Evolutionary conservation across 2,888 invertebrate species (phyloP), one percentile per base, ranked within the genome.

Genomic region (Melinaea marsaeus): DNA sequence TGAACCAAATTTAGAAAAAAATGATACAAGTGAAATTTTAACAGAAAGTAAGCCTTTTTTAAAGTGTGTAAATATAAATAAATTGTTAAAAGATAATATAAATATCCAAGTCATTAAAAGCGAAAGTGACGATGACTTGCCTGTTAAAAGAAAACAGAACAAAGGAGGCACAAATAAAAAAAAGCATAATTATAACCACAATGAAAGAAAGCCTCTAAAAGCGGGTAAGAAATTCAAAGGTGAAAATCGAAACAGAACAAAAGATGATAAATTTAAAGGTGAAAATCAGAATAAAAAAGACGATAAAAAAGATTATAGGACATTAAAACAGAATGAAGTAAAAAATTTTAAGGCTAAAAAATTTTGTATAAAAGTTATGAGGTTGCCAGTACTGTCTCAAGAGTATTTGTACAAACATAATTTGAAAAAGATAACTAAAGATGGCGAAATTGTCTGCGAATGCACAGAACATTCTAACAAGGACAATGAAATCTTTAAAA

Each of bases 41-140:
- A 51, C 55, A 55, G 63, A 69, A 7, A 42, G 63, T 58, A 84
- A 77, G 69, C 81, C 85, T 6, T 42, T 83, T 2, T 82, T 90
- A 58, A 88, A 89, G 75, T 88, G 88, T 84, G 85, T 90, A 9
- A 86, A 79, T 72, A 75, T 90, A 35, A 81, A 67, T 57, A 88
- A 86, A 72, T 74, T 90, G 69, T 74, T 89, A 2, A 88, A 84
- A 73, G 83, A 85, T 55, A 76, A 84, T 70, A 61, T 37, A 54
- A 61, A 71, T 56, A 67, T 66, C 54, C 63, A 66, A 63, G 58
- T 63, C 60, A 54, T 57, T 47, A 64, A 66, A 48, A 63, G 57
- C 56, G 64, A 66, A 55, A 61, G 55, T 42, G 68, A 68, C 47
- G 57, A 61, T 47, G 58, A 67, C 61, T 58, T 67, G 62, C 58